Base-by-base conservation (phyloP, 2,797 vertebrate species). In the Pygocentrus nattereri region DNA sequence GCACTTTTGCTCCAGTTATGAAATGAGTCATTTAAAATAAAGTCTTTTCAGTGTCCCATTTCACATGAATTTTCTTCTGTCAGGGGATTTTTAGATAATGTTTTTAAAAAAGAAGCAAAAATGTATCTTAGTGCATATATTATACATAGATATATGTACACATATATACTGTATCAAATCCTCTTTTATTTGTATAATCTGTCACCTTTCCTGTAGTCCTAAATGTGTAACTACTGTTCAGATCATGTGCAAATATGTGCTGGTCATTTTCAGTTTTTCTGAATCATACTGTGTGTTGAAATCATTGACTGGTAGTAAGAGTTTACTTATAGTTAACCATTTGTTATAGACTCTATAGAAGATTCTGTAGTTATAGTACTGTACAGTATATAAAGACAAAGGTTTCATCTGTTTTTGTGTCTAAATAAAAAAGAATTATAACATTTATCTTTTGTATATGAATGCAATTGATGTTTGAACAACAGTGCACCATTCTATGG, bases 391-490 rank as follows among this genome's bases (percentile, higher is more conserved):
- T 84, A 67, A 81, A 86, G 74, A 83, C 21, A 76, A 72, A 71
- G 30, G 30, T 47, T 64, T 80, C 49, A 56, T 21, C 62, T 47
- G 49, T 82, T 79, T 84, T 87, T 88, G 84, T 77, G 82, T 84
- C 80, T 62, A 77, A 80, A 81, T 76, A 82, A 85, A 82, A 67
- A 21, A n/a, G 12, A 85, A 68, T 75, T 74, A 76, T 78, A 74
- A 72, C 49, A 62, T 90, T 86, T 79, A 82, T 82, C 73, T 47
- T n/a, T 88, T 70, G 85, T 82, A 88, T 81, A 50, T 87, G 64
- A 88, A 86, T 89, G 90, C 84, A 90, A 74, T 75, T 86, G 82
- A 34, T 84, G 74, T 86, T 86, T 81, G 85, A 88, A 86, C 54
- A 88, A 59, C 56, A 11, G 10, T 10, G 3, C 6, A 2, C n/a